Base-by-base conservation (phyloP, 2,797 vertebrate genomes). In the Syngnathus acus region DNA sequence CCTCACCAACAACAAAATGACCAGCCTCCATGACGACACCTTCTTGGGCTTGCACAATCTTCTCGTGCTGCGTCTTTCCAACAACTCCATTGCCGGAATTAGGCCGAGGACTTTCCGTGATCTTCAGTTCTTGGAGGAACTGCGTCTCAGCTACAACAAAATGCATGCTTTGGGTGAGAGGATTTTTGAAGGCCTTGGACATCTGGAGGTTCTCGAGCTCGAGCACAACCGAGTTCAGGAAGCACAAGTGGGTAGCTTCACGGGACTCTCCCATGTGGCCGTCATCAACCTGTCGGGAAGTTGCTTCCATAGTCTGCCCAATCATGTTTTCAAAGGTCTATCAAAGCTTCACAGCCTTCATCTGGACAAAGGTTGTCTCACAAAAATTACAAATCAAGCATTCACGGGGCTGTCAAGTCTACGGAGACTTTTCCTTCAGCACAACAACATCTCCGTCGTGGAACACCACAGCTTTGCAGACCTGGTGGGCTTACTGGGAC, bases 251-350 rank as follows among this genome's bases (percentile, higher is more conserved):
- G 93, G 94, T 0, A 90, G 92, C 0, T 99, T 99, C 68, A 70
- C 86, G 0, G 96, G 95, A 6, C 91, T 98, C 14, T 79, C 88
- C 74, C 93, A 94, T 0, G 83, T 96, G 59, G 97, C 96, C 0
- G 94, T 99, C 69, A 93, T 99, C 80, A 96, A 98, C 72, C 86
- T 98, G 47, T 95, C 96, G 0, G 93, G 92, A 0, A 99, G 97
- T 77, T 97, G 95, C 76, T 91, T 98, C 73, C 90, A 77, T 21
- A 88, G 61, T 64, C 87, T 98, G 16, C 92, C 95, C 0, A 94
- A 95, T 66, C 90, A 91, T 0, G 82, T 91, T 40, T 99, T 99
- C 81, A 93, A 86, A 73, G 94, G 94, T 9, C 89, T 96, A 38
- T 74, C 88, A 54, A 94, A 89, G 71, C 84, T 99, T 65, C 96